phyloP scores from a whole-genome alignment of 2,888 invertebrate genomes.

The Tiliacea citrago region DNA sequence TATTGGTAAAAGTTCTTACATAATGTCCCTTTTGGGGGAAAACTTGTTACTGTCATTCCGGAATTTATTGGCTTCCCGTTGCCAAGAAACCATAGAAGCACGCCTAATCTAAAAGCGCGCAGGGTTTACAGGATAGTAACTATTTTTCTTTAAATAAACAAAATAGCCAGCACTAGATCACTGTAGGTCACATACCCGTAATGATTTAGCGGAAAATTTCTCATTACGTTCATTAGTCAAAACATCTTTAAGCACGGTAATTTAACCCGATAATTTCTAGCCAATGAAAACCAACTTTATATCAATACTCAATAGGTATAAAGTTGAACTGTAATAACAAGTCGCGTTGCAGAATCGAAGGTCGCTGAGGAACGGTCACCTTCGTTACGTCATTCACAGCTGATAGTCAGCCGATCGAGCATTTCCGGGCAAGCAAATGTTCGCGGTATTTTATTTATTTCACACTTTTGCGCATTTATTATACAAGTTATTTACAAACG shows the following conservation, averaged over 20 bases:
- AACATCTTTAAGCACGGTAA: conserved; percentile 45
- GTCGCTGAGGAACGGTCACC: conserved; percentile 68
- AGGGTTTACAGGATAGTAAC: neutral
- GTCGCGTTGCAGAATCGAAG: conserved; percentile 56
- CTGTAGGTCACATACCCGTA: conserved; percentile 11
- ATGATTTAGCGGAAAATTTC: conserved; percentile 41
- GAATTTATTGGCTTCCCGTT: conserved; percentile 14
- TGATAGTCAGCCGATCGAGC: conserved; percentile 59
- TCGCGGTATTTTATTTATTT: conserved; percentile 39
- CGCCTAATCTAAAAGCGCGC: conserved; percentile 3
- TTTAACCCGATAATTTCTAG: conserved; percentile 3
- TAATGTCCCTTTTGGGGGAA: neutral
- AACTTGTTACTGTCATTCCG: neutral
- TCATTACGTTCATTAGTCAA: conserved; percentile 31
- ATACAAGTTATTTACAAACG: conserved; percentile 20
- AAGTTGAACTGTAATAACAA: conserved; percentile 20
- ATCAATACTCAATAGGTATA: accelerated
- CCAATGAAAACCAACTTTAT: conserved; percentile 32
- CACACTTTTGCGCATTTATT: conserved; percentile 20
- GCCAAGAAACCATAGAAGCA: conserved; percentile 35
- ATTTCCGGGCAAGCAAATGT: conserved; percentile 46
- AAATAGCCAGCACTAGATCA: conserved; percentile 6
- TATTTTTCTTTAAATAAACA: too few relatives aligned
- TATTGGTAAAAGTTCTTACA: neutral
- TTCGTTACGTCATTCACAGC: conserved; percentile 70